Evolutionary conservation across 35 echinoderm and acorn worm genomes (phyloP), one percentile per base, ranked within the genome.

Genomic region (Apostichopus parvimensis): DNA sequence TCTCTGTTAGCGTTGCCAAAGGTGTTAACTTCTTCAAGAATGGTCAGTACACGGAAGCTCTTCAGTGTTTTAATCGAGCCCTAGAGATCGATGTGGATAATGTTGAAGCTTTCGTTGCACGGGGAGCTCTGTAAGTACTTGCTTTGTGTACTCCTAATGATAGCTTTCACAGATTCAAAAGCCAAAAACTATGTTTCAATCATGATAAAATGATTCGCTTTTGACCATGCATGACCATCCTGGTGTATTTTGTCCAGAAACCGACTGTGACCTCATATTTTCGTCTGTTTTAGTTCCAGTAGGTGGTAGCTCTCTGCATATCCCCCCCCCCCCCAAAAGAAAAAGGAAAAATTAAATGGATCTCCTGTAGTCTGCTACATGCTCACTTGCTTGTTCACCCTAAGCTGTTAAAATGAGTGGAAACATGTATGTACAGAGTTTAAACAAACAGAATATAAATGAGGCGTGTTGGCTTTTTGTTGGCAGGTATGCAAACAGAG

Each of bases 81-180:
- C 70, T 98, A 54, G 94, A 98, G 78, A 95, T 95, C 8, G 94
- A 95, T 79, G 56, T 78, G 3, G 87, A 95, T 80, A 98, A 95
- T 68, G 94, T 98, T 1, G 96, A 98, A 71, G 96, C 94, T 12
- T 73, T 98, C 12, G 96, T 98, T 57, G 96, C 96, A n/a, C 92
- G 96, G 90, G 96, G 96, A 68, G 96, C 96, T 26, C 88, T 98
- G 96, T 98, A 87, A 98, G 96, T 95, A 79, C 21, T 82, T 82
- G 6, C 56, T 10, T 70, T 68, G 21, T 85, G 56, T 58, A 12
- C 11, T 53, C 20, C 25, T 83, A 54, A 13, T 83, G 25, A n/a
- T 17, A 17, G 80, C 11, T 54, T 83, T 45, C 34, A 83, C 18
- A 83, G 6, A 17, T 18, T 26, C 14, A 52, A 18, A 83, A 83